phyloP scores from a whole-genome alignment of 2,888 invertebrate species.

The Troglohyphantes excavatus region DNA sequence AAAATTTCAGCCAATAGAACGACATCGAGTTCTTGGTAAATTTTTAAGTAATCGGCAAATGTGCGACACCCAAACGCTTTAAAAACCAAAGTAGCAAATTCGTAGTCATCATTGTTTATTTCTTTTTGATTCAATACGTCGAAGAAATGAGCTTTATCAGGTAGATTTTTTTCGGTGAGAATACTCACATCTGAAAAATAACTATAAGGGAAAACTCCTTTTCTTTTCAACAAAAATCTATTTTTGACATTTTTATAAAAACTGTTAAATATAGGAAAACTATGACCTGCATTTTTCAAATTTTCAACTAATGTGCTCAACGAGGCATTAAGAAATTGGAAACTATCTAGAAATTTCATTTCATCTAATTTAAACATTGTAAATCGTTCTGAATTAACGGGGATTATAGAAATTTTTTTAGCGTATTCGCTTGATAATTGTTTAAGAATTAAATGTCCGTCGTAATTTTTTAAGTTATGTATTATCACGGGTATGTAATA shows the following conservation, averaged over 20 bases:
- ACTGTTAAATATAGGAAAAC: neutral
- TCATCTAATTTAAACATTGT: constrained; percentile 4
- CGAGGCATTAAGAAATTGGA: constrained; percentile 33
- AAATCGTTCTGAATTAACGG: constrained; percentile 1
- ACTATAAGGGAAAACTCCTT: no score
- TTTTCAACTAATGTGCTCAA: neutral
- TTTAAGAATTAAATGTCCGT: constrained; percentile 10
- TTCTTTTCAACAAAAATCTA: neutral
- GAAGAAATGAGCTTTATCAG: no score
- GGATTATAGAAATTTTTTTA: constrained; percentile 7
- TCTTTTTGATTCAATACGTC: no score
- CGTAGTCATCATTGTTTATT: constrained; percentile 11
- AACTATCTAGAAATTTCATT: constrained; percentile 18
- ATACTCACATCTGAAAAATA: no score
- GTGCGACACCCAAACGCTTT: neutral
- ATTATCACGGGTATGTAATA: constrained; percentile 23
- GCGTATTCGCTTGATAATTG: neutral
- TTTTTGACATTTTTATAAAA: constrained; percentile 9
- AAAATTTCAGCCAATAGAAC: neutral
- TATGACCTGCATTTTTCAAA: neutral
- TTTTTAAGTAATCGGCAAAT: constrained; percentile 21
- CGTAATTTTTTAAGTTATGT: constrained; percentile 5
- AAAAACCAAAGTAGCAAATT: neutral
- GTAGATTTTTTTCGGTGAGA: no score
- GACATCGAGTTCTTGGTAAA: constrained; percentile 4